Evolutionary conservation across 2,113 vertebrate species (phyloP).

Genomic region (Pipa parva): DNA sequence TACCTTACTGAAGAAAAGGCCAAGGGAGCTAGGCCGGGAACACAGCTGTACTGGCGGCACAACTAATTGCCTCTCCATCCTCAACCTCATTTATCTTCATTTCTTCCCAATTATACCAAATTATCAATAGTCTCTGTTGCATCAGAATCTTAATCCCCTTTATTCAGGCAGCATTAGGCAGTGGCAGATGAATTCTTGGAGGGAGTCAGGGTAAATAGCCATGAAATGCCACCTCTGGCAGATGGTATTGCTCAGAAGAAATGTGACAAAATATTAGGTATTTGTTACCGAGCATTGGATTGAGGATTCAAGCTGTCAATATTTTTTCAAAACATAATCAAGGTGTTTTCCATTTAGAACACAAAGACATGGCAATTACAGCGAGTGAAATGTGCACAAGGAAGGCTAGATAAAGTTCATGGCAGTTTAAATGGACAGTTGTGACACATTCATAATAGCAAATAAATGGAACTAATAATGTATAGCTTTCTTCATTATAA

Average conservation of each 20-base stretch:
- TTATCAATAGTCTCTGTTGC: conserved; percentile 91
- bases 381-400: background rate
- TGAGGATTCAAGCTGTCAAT: conserved; percentile 78
- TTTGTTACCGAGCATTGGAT: conserved; percentile 69
- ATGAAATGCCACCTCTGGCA: conserved; percentile 87
- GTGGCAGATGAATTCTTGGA: conserved; percentile 88
- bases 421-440: background rate
- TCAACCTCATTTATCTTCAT: conserved; percentile 92
- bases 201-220: conserved; percentile 81
- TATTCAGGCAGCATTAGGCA: conserved; percentile 79
- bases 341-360: conserved; percentile 51
- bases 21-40: conserved; percentile 70
- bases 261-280: conserved; percentile 82
- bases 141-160: conserved; percentile 85
- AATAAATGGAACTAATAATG: background rate
- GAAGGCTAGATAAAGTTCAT: background rate
- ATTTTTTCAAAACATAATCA: conserved; percentile 68
- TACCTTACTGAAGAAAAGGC: conserved; percentile 72
- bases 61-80: conserved; percentile 83
- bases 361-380: conserved; percentile 49
- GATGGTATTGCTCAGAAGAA: conserved; percentile 82
- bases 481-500: background rate
- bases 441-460: background rate
- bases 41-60: conserved; percentile 81
- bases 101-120: conserved; percentile 91